Conservation (phyloP, 1,140 invertebrate species). For the Heterodera schachtii region DNA sequence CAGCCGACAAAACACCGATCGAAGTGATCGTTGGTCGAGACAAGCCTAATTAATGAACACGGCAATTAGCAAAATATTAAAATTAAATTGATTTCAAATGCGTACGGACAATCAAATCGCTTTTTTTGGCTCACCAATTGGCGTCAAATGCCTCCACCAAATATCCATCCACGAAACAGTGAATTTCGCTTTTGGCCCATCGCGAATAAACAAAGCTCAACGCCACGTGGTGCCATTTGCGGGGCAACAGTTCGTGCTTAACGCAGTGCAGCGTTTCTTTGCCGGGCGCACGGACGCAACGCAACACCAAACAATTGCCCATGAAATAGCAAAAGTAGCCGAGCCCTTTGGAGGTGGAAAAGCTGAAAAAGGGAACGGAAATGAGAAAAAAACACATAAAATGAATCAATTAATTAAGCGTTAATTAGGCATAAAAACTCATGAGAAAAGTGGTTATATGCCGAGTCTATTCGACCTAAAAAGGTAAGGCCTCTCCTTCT, state of each 20-base stretch:
- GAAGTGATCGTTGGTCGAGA: conserved; percentile 77
- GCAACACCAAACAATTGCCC: conserved; percentile 95
- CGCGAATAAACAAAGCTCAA: conserved; percentile 98
- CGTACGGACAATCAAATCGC: too few species aligned
- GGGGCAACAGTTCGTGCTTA: conserved; percentile 97
- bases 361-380: conserved; percentile 73
- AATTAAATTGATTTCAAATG: too few species aligned
- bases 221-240: conserved; percentile 99
- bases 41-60: conserved; percentile 47
- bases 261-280: conserved; percentile 99
- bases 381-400: background rate
- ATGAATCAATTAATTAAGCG: too few species aligned
- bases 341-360: conserved; percentile 96
- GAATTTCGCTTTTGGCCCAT: conserved; percentile 98
- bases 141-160: conserved; percentile 91
- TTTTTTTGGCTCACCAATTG: conserved; percentile 74
- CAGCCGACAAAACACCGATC: conserved; percentile 96
- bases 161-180: conserved; percentile 96
- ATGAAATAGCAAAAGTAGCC: conserved; percentile 99
- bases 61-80: too few species aligned
- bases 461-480: conserved; percentile 78
- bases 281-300: conserved; percentile 96
- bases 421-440: background rate
- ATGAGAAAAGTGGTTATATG: conserved; percentile 15
- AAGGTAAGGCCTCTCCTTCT: conserved; percentile 96